Conservation (phyloP, 2,888 invertebrate genomes). For the Diaperis boleti region DNA sequence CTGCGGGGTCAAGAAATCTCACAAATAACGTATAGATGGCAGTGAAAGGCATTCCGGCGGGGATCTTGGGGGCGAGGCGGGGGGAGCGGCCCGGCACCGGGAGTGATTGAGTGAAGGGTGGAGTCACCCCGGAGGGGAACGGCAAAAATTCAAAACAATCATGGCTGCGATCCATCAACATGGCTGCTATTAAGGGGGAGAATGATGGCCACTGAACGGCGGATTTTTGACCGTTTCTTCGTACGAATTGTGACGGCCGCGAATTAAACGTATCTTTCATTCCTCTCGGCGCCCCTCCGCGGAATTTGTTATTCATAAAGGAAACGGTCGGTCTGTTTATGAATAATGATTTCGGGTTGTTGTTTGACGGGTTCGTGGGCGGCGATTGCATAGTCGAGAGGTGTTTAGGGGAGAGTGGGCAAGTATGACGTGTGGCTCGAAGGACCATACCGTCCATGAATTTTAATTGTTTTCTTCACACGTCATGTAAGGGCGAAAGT, state of each 20-base stretch:
- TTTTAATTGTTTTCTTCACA: too few relatives aligned
- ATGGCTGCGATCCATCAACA: constrained; percentile 73
- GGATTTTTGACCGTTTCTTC: constrained; percentile 12
- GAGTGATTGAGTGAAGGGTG: constrained; percentile 73
- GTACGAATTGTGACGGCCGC: too few relatives aligned
- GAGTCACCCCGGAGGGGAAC: constrained; percentile 66
- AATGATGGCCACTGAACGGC: constrained; percentile 51
- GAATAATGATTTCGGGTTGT: constrained; percentile 25
- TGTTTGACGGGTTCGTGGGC: too few relatives aligned
- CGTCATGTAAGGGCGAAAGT: too few relatives aligned
- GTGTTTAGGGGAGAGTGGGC: too few relatives aligned
- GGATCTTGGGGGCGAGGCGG: constrained; percentile 58
- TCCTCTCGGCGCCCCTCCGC: constrained; percentile 24
- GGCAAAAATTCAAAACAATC: constrained; percentile 68
- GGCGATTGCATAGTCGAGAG: too few relatives aligned
- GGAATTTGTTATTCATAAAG: constrained; percentile 34
- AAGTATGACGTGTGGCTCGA: too few relatives aligned
- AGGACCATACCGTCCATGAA: too few relatives aligned
- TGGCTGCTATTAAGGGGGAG: constrained; percentile 63
- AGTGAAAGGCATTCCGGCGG: constrained; percentile 59
- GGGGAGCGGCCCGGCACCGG: constrained; percentile 62
- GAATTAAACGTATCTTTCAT: constrained; percentile 32
- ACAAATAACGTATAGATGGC: constrained; percentile 66
- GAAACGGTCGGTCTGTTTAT: constrained; percentile 35
- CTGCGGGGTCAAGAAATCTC: constrained; percentile 64